phyloP scores from a whole-genome alignment of 1,140 invertebrate species.

The Tetraneura akinire region DNA sequence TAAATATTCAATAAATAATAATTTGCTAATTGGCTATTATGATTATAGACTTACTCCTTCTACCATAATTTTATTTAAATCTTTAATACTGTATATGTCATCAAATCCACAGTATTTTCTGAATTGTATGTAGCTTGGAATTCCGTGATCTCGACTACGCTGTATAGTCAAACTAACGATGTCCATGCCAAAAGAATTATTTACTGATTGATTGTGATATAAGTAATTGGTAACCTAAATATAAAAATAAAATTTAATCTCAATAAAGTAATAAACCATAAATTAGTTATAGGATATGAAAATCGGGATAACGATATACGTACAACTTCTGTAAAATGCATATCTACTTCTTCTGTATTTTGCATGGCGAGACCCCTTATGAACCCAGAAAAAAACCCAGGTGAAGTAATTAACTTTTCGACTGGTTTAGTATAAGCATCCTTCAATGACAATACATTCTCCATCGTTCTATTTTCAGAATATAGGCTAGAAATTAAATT shows the following conservation, averaged over 20 bases:
- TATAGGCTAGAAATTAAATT: conserved; percentile 48
- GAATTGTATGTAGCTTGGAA: conserved; percentile 82
- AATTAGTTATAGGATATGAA: no score
- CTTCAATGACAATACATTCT: conserved; percentile 61
- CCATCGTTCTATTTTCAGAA: conserved; percentile 59
- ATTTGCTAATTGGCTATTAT: neutral
- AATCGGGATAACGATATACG: no score
- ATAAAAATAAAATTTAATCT: no score
- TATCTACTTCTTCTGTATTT: conserved; percentile 68
- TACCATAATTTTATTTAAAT: conserved; percentile 64
- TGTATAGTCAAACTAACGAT: conserved; percentile 73
- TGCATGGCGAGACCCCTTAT: conserved; percentile 72
- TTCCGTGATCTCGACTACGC: conserved; percentile 86
- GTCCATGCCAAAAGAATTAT: conserved; percentile 63
- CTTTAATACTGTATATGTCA: conserved; percentile 62
- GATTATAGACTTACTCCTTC: conserved; percentile 61
- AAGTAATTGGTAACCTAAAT: conserved; percentile 59
- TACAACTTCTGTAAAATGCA: conserved; percentile 56
- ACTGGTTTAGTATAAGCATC: conserved; percentile 67
- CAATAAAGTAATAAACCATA: no score
- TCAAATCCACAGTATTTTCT: conserved; percentile 72
- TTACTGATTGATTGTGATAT: conserved; percentile 55
- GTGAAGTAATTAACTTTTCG: conserved; percentile 61
- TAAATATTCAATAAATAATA: neutral
- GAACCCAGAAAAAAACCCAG: no score